Percentiles rank a stretch among this genome's conserved stretches.
Evolutionary conservation across 2,888 invertebrate species (phyloP).

Genomic region (Deroplatys truncata): DNA sequence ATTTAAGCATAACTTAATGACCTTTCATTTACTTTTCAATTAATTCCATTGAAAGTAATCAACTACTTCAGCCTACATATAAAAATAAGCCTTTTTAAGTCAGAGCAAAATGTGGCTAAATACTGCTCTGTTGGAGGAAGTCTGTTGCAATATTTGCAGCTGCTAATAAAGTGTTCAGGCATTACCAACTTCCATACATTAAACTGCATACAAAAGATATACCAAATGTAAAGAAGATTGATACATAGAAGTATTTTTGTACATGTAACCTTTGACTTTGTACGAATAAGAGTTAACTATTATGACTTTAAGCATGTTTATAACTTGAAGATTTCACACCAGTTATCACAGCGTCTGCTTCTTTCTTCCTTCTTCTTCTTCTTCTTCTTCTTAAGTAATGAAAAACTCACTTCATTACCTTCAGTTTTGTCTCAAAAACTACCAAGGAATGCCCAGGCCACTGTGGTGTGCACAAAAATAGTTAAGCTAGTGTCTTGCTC

Average conservation of each 20-base stretch:
- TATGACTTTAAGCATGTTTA: not conserved
- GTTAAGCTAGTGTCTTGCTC: not conserved
- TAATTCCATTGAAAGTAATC: not conserved
- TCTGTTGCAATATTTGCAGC: not conserved
- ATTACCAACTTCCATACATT: not conserved
- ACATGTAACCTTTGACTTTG: not conserved
- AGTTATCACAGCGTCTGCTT: not conserved
- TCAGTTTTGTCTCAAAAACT: not conserved
- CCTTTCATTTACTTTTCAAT: not conserved
- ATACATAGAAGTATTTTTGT: not conserved
- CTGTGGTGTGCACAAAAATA: not conserved
- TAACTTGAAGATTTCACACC: not conserved
- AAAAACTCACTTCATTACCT: not conserved
- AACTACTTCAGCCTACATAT: not conserved
- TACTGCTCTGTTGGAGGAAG: not conserved
- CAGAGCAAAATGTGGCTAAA: not conserved
- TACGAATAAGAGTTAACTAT: not conserved
- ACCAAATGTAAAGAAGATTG: not conserved
- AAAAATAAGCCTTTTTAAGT: not conserved
- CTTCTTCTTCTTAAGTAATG: not conserved
- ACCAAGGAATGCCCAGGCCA: not conserved
- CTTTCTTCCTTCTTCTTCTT: not conserved
- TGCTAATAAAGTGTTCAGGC: not conserved
- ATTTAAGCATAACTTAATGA: too few relatives aligned
- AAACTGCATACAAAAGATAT: not conserved